phyloP scores from a whole-genome alignment of 2,797 vertebrate species.

The Amblyopsis hoosieri region DNA sequence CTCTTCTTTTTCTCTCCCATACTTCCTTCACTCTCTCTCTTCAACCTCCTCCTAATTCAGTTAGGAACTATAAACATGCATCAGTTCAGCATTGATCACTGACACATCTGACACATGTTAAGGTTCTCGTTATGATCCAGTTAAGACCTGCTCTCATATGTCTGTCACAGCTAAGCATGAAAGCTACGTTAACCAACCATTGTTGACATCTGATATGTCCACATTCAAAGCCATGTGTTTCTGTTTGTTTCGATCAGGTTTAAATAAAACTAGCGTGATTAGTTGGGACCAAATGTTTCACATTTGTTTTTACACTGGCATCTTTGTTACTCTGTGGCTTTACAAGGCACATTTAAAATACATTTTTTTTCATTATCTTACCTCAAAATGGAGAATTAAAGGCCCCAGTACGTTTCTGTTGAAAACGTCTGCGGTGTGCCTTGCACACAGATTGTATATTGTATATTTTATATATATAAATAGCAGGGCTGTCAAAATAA shows the following conservation, averaged over 20 bases:
- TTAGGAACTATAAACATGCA: constrained; percentile 50
- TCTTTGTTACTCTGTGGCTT: constrained; percentile 10
- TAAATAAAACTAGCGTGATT: constrained; percentile 1
- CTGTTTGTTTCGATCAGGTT: constrained; percentile 25
- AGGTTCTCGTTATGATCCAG: constrained; percentile 43
- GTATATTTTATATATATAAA: too few species aligned
- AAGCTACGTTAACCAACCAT: constrained; percentile 14
- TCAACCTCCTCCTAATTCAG: constrained; percentile 13
- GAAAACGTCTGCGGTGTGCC: too few species aligned
- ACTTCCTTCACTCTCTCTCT: constrained; percentile 7
- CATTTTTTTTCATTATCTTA: background rate
- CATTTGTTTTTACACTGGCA: background rate
- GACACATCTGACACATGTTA: constrained; percentile 51
- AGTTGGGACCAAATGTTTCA: constrained; percentile 6
- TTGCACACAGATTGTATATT: too few species aligned
- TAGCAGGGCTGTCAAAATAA: too few species aligned
- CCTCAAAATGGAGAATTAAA: too few species aligned
- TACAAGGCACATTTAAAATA: background rate
- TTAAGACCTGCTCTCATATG: constrained; percentile 18
- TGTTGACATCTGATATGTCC: constrained; percentile 23
- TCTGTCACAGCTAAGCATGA: constrained; percentile 25
- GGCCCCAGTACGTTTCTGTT: too few species aligned
- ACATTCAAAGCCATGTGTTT: constrained; percentile 22
- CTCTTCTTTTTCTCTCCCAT: constrained; percentile 2
- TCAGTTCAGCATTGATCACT: constrained; percentile 40